Conservation (phyloP, 2,113 vertebrate species). For the Trichechus manatus region DNA sequence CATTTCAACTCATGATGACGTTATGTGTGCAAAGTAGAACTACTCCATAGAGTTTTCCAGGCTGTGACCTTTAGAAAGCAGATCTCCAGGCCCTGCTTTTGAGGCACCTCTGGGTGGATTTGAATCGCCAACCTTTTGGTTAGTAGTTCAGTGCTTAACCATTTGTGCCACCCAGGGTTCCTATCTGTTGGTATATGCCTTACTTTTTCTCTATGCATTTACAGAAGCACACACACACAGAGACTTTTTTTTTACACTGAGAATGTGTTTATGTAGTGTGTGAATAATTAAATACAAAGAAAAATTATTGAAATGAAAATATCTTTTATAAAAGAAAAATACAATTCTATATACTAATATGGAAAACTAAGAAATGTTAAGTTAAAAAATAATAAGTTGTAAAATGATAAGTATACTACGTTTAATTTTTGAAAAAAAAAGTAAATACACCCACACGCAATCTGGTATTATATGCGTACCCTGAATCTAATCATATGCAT, state of each 20-base stretch:
- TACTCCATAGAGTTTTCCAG: too few species aligned
- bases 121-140: too few species aligned
- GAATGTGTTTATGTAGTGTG: background rate
- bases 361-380: conserved; percentile 20
- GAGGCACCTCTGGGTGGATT: too few species aligned
- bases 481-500: background rate
- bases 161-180: too few species aligned
- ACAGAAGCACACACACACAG: background rate
- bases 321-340: background rate
- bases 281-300: conserved; percentile 15
- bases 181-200: too few species aligned
- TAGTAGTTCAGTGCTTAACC: too few species aligned
- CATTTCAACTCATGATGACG: too few species aligned
- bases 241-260: background rate
- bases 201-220: background rate
- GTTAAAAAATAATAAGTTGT: conserved; percentile 52
- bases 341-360: background rate
- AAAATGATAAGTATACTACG: background rate
- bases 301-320: conserved; percentile 1
- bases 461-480: background rate
- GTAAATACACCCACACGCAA: background rate
- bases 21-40: too few species aligned
- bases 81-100: too few species aligned
- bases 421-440: background rate
- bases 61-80: too few species aligned